These are phyloP conservation scores for Vicugna pacos DNA, from an alignment of 2,113 vertebrate species.

Conservation along the genomic window DNA sequence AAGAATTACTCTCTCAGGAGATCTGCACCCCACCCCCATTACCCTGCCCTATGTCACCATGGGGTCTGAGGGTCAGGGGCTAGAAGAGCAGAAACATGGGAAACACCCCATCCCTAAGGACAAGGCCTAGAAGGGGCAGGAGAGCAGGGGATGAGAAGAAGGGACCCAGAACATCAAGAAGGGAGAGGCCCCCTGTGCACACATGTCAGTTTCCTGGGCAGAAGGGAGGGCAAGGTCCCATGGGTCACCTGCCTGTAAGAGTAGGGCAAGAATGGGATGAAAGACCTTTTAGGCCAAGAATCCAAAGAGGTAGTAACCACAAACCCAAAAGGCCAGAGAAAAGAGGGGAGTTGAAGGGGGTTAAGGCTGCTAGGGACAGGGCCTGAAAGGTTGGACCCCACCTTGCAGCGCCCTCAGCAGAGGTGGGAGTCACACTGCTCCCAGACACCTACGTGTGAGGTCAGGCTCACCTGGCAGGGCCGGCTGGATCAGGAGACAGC, in stretches of 20 bases:
- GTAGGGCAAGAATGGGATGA: neutral
- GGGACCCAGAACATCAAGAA: neutral
- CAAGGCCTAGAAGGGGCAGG: neutral
- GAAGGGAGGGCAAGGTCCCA: neutral
- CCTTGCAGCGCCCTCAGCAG: neutral
- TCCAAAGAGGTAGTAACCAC: neutral
- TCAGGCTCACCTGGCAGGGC: constrained; percentile 77
- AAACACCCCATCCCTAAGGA: neutral
- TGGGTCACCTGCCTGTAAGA: neutral
- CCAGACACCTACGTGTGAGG: neutral
- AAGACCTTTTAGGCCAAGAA: neutral
- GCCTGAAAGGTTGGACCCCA: neutral
- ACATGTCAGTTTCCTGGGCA: neutral
- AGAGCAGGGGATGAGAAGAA: neutral
- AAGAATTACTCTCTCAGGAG: neutral
- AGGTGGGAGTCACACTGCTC: too few species aligned
- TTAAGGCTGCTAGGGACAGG: neutral
- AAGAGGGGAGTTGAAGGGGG: neutral
- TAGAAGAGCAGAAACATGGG: neutral
- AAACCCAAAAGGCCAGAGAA: neutral
- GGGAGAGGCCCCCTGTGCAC: neutral
- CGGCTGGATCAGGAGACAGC: constrained; percentile 54
- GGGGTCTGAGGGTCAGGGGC: neutral
- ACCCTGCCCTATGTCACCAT: neutral
- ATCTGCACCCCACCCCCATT: neutral